phyloP scores from a whole-genome alignment of 2,888 invertebrate species.

The Acleris holmiana region DNA sequence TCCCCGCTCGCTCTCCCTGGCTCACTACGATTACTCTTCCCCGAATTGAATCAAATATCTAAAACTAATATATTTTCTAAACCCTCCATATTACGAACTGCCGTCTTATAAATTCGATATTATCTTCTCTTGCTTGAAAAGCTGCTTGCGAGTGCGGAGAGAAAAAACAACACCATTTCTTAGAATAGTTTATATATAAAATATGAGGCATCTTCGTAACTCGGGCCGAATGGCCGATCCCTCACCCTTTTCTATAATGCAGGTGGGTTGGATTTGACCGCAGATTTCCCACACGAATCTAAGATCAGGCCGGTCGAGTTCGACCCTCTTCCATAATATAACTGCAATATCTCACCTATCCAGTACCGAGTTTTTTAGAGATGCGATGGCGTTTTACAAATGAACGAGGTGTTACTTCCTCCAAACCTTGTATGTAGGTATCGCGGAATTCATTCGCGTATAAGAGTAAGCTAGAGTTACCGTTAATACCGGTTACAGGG shows the following conservation, averaged over 20 bases:
- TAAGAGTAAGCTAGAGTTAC: conserved; percentile 34
- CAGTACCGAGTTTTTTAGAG: neutral
- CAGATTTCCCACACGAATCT: conserved; percentile 24
- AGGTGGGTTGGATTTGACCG: conserved; percentile 37
- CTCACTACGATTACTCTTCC: conserved; percentile 21
- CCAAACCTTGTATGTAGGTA: neutral
- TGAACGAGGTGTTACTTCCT: conserved; percentile 1
- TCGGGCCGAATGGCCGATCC: conserved; percentile 40
- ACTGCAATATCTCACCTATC: conserved; percentile 19
- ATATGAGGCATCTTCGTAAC: conserved; percentile 31
- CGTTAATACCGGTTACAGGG: conserved; percentile 54
- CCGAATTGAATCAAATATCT: conserved; percentile 24
- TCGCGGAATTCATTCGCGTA: conserved; percentile 11
- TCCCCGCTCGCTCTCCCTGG: conserved; percentile 10
- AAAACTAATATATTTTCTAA: conserved; percentile 24
- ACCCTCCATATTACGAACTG: conserved; percentile 8
- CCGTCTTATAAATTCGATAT: conserved; percentile 14
- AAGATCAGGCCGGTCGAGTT: conserved; percentile 22
- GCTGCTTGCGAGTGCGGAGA: neutral
- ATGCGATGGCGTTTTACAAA: conserved; percentile 5
- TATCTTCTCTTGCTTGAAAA: conserved; percentile 9
- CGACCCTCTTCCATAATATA: conserved; percentile 20
- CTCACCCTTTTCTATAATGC: conserved; percentile 45
- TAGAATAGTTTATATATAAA: conserved; percentile 14
- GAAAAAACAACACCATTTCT: conserved; percentile 13